Conservation (phyloP, 2,113 vertebrate species). For the Sciurus niger region DNA sequence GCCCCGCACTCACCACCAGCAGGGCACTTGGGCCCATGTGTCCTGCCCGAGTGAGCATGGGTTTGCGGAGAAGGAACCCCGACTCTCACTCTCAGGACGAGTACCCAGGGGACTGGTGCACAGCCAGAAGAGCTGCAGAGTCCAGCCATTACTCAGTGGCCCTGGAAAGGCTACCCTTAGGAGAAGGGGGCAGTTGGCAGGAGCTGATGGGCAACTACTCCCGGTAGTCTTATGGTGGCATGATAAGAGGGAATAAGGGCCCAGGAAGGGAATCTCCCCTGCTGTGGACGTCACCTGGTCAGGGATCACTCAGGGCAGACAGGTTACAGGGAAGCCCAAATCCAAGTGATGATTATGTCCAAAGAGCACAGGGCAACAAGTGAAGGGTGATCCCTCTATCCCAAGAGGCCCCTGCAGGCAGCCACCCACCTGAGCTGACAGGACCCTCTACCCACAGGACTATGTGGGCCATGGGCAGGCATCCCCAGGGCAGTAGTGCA, state of each 20-base stretch:
- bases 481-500: no score
- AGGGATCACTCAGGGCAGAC: background rate
- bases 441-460: no score
- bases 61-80: background rate
- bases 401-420: no score
- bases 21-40: background rate
- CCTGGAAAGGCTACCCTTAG: background rate
- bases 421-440: no score
- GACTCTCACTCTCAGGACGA: background rate
- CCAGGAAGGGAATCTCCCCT: background rate
- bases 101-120: background rate
- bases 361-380: background rate
- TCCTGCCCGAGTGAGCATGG: background rate
- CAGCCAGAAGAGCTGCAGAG: background rate
- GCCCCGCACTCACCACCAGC: background rate
- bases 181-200: background rate
- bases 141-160: background rate
- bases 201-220: background rate
- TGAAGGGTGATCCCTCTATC: background rate
- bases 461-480: background rate
- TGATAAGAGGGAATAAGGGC: background rate
- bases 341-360: background rate
- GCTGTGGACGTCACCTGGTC: background rate
- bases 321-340: background rate
- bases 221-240: background rate